Percentiles rank a stretch among this genome's conserved stretches.
Conservation (phyloP, 2,113 vertebrate species). For the Rattus norvegicus region DNA sequence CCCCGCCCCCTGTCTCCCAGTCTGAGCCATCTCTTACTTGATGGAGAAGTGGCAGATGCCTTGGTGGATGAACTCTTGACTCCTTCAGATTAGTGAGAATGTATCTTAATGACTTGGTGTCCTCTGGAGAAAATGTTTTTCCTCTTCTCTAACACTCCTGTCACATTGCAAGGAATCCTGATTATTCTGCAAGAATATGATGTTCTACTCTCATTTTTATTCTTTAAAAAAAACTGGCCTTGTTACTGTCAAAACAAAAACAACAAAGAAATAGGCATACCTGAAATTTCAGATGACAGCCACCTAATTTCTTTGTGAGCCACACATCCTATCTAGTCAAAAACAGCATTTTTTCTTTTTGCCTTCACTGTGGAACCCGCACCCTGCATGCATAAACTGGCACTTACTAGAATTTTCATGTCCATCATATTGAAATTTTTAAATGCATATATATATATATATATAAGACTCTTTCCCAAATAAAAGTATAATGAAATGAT, state of each 20-base stretch:
- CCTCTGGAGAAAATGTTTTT: neutral
- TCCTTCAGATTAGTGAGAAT: neutral
- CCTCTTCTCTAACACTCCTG: neutral
- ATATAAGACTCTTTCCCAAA: neutral
- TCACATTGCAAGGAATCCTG: neutral
- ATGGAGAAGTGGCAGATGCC: neutral
- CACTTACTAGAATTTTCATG: neutral
- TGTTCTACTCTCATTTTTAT: neutral
- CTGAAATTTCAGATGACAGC: neutral
- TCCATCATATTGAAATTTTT: neutral
- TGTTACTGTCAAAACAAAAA: constrained; percentile 21
- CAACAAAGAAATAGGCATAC: neutral
- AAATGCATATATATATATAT: neutral
- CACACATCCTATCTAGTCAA: neutral
- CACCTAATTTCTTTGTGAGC: neutral
- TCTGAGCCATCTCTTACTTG: neutral
- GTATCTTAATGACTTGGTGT: neutral
- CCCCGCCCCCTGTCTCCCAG: neutral
- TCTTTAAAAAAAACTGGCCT: neutral
- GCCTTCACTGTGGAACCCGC: neutral
- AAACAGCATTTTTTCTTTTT: neutral
- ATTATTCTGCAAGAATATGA: neutral
- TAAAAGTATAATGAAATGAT: neutral
- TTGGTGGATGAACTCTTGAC: neutral
- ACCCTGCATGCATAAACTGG: neutral